phyloP scores from a whole-genome alignment of 1,140 invertebrate species.

The Camponotus pennsylvanicus region DNA sequence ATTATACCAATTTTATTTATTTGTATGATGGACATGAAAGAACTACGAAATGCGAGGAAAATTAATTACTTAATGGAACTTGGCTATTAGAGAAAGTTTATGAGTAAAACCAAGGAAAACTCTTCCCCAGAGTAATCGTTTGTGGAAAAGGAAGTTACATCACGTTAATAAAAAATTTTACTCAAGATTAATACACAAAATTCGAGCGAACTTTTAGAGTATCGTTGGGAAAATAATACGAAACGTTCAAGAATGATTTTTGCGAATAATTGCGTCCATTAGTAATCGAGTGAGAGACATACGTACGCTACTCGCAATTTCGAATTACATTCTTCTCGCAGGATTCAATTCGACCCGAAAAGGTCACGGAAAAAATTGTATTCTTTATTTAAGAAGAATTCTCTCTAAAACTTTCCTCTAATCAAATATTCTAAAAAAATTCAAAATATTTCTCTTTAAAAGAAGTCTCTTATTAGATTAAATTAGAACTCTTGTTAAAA shows the following conservation, averaged over 20 bases:
- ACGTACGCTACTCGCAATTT: conserved; percentile 8
- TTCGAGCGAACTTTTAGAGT: background rate
- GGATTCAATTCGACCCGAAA: conserved; percentile 20
- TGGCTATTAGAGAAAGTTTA: conserved; percentile 17
- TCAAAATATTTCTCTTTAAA: too few species aligned
- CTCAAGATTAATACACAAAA: background rate
- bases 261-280: conserved; percentile 44
- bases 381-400: too few species aligned
- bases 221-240: background rate
- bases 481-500: too few species aligned
- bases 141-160: background rate
- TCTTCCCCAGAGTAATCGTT: background rate
- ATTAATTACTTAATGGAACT: conserved; percentile 53
- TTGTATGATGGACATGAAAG: background rate
- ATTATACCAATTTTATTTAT: conserved; percentile 14
- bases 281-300: background rate
- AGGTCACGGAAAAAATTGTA: too few species aligned
- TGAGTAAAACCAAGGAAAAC: background rate
- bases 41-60: background rate
- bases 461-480: too few species aligned
- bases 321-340: conserved; percentile 29
- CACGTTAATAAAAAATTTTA: too few species aligned
- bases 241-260: background rate
- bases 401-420: too few species aligned
- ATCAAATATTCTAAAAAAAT: too few species aligned